These are phyloP conservation scores for Zosterops pallidus DNA, from an alignment of 2,113 vertebrate species.

Conservation along the genomic window DNA sequence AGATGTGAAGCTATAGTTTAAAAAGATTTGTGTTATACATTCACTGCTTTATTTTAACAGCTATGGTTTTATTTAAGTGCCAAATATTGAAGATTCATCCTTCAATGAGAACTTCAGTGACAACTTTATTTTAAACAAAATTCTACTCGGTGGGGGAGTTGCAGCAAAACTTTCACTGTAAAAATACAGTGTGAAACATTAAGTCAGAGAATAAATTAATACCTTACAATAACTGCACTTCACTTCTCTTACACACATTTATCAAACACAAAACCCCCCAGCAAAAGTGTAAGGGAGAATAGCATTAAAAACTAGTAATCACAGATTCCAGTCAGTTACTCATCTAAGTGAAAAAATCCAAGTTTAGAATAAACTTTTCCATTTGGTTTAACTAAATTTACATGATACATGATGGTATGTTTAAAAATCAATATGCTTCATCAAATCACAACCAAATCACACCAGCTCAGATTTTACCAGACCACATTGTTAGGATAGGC, in stretches of 20 bases:
- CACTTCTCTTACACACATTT: neutral
- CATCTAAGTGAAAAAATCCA: neutral
- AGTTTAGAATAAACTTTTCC: fast-evolving
- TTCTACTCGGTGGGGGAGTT: neutral
- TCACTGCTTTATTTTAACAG: neutral
- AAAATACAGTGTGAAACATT: neutral
- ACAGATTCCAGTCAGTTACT: neutral
- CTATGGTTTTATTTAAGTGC: neutral
- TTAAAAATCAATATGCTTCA: neutral
- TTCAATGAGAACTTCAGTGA: neutral
- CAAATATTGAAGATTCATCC: neutral
- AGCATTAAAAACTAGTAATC: neutral
- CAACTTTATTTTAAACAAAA: neutral
- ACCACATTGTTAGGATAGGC: neutral
- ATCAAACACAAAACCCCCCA: neutral
- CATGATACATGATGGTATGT: neutral
- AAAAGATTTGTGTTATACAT: neutral
- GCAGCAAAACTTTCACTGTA: neutral
- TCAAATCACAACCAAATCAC: neutral
- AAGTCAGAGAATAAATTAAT: neutral
- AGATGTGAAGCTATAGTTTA: neutral
- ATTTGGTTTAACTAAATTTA: neutral
- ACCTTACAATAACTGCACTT: neutral
- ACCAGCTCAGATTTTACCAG: neutral
- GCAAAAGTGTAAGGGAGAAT: neutral